These are phyloP conservation scores for Aplidium turbinatum DNA, from an alignment of 23 tunicate species.

Conservation along the genomic window DNA sequence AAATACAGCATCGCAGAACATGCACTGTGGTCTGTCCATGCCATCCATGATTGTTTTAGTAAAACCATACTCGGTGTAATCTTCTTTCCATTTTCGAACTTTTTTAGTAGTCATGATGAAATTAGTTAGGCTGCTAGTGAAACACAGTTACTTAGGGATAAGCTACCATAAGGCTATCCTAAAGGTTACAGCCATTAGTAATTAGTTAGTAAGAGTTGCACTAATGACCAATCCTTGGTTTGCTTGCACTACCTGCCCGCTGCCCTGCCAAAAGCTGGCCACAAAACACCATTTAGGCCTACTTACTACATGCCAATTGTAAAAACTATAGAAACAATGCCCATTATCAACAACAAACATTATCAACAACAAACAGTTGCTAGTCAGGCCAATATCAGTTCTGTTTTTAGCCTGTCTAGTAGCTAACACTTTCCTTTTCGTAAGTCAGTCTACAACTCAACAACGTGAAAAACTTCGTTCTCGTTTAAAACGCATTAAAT, in stretches of 20 bases:
- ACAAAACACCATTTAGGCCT: neutral
- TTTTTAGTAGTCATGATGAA: constrained; percentile 13
- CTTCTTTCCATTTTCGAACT: neutral
- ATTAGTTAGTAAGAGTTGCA: constrained; percentile 3
- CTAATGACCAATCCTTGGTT: constrained; percentile 10
- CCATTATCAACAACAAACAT: no score
- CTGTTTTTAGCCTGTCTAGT: no score
- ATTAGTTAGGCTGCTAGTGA: constrained; percentile 15
- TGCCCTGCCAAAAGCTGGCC: constrained; percentile 12
- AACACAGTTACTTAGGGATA: constrained; percentile 19
- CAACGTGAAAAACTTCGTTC: no score
- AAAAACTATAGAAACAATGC: no score
- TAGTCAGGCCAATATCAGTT: no score
- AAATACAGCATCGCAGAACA: no score
- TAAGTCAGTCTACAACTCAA: no score
- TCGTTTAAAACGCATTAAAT: no score
- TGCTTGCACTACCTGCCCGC: constrained; percentile 6
- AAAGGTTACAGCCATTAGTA: neutral
- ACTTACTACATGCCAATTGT: neutral
- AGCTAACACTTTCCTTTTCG: no score
- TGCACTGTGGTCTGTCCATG: no score
- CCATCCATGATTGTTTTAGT: no score
- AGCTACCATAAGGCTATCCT: constrained; percentile 7
- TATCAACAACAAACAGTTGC: no score
- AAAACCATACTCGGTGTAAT: constrained; percentile 12